Conservation (phyloP, 2,888 invertebrate genomes). For the Nipponacmea schrenckii region DNA sequence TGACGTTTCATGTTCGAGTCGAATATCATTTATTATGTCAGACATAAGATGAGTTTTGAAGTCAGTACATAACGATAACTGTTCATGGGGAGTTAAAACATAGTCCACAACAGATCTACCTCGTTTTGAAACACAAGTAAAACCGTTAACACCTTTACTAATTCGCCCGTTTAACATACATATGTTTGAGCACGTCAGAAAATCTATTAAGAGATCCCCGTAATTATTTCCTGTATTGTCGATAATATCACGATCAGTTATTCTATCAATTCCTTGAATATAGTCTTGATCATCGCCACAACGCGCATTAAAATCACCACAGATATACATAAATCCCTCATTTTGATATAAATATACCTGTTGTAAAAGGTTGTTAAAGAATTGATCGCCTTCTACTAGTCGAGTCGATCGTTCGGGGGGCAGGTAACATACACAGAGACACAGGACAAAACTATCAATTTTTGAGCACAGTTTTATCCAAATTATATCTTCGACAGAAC, state of each 20-base stretch:
- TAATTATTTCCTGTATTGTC: neutral
- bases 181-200: neutral
- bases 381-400: neutral
- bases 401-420: neutral
- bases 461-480: neutral
- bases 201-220: neutral
- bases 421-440: neutral
- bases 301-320: neutral
- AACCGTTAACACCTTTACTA: neutral
- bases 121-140: neutral
- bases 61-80: neutral
- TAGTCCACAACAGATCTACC: neutral
- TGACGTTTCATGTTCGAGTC: neutral
- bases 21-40: neutral
- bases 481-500: neutral
- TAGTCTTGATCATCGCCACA: neutral
- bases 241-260: neutral
- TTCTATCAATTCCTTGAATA: neutral
- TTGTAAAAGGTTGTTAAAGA: neutral
- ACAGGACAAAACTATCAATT: neutral
- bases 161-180: neutral
- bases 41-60: neutral
- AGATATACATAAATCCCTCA: neutral
- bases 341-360: slow-evolving; percentile 4
- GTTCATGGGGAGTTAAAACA: neutral